Evolutionary conservation across 2,888 invertebrate genomes (phyloP), one percentile per base, ranked within the genome.

Genomic region (Biston betularia): DNA sequence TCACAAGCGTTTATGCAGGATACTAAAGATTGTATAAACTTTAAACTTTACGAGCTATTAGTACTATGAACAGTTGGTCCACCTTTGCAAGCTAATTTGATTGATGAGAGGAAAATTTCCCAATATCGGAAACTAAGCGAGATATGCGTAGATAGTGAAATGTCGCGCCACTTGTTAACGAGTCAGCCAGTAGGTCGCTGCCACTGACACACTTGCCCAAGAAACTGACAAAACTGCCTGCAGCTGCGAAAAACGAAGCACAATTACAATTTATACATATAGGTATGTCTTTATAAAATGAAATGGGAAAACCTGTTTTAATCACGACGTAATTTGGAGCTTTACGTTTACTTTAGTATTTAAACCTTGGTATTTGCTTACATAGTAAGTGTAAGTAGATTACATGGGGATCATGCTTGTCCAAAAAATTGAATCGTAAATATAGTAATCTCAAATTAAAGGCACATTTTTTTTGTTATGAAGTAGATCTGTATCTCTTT

Each of bases 191-290:
- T 88, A 87, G 85, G 84, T 80, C 82, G 80, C 83, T 79, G 80
- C 79, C 79, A 73, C 73, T 85, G 89, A 81, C 92, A 90, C 86
- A 90, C 90, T 89, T 90, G 88, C 78, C 81, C 82, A 85, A 73
- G 80, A 84, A 79, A 85, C 79, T 88, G 83, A 87, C 86, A 87
- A 88, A 89, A 82, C 76, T 71, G 77, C 80, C 78, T 81, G 79
- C 83, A 79, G 78, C 83, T 83, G 81, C 76, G 72, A 83, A 83
- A 83, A 79, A 79, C 80, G 72, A 81, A 82, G 74, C 74, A 77
- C 65, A 66, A 74, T 72, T 72, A 70, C 72, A 68, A 74, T 70
- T 74, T 69, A 38, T 38, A 8, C 9, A 38, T 38, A 9, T 4
- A 6, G 1, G 6, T 38, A 70, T 63, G 70, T 68, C 72, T 70